A percentile compares a stretch with the other conserved stretches of the same genome.
phyloP scores from a whole-genome alignment of 2,888 invertebrate genomes.

The Pheosia tremula region DNA sequence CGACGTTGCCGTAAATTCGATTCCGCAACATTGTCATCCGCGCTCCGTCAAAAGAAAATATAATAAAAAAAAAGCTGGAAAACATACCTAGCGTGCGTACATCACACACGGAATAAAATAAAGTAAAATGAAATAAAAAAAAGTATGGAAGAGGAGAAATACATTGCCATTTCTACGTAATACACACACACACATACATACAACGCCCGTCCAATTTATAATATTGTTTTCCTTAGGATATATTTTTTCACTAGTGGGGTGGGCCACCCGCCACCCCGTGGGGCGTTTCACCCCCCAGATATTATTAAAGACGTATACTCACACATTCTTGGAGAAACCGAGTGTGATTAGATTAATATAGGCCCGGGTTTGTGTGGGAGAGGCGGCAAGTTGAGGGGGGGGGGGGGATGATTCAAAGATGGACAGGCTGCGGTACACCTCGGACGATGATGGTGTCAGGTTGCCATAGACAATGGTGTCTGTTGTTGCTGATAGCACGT shows the following conservation, averaged over 20 bases:
- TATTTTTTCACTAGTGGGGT: conserved; percentile 82
- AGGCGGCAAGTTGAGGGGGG: conserved; percentile 14
- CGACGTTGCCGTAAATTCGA: conserved; percentile 37
- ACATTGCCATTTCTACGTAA: conserved; percentile 56
- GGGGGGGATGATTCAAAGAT: conserved; percentile 38
- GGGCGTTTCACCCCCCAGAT: conserved; percentile 66
- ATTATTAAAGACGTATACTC: conserved; percentile 84
- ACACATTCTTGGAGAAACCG: conserved; percentile 79
- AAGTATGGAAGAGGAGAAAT: conserved; percentile 56
- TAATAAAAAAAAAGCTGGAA: conserved; percentile 58
- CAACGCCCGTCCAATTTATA: conserved; percentile 76
- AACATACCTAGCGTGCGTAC: conserved; percentile 56
- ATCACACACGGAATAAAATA: conserved; percentile 75
- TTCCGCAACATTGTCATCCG: conserved; percentile 42
- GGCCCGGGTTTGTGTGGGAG: conserved; percentile 51
- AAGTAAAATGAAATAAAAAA: conserved; percentile 78
- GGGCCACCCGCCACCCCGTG: conserved; percentile 35
- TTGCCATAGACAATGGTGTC: conserved; percentile 32
- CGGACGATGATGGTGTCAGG: conserved; percentile 29
- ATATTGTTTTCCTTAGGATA: conserved; percentile 84
- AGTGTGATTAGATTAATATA: conserved; percentile 84
- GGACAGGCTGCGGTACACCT: conserved; percentile 49
- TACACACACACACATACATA: conserved; percentile 63
- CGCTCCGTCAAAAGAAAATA: conserved; percentile 51
- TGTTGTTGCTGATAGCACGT: not conserved